Evolutionary conservation across 2,113 vertebrate species (phyloP).

Genomic region (Andinoacara biseriatus): DNA sequence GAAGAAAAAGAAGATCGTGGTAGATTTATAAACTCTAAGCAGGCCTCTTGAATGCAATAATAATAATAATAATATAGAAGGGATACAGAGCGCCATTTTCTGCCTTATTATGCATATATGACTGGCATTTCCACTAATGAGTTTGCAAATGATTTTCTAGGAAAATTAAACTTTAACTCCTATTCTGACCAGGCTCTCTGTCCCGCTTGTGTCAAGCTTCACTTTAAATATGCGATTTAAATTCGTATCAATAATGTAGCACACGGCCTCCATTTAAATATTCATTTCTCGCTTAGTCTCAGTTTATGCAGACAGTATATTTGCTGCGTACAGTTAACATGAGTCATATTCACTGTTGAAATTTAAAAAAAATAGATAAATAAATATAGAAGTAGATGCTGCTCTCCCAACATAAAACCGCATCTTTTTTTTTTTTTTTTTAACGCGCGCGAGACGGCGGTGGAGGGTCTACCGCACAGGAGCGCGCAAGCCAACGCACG

Average conservation of each 20-base stretch:
- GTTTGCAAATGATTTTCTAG: neutral
- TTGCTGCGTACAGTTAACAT: slow-evolving; percentile 18
- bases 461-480: neutral
- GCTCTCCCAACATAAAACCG: neutral
- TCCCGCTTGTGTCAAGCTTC: slow-evolving; percentile 51
- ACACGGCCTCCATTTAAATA: slow-evolving; percentile 59
- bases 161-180: slow-evolving; percentile 24
- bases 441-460: neutral
- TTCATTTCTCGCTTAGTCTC: slow-evolving; percentile 51
- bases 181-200: neutral
- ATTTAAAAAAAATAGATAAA: neutral
- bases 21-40: neutral
- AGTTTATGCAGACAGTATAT: slow-evolving; percentile 29
- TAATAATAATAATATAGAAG: neutral
- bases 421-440: slow-evolving; percentile 26
- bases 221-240: slow-evolving; percentile 60
- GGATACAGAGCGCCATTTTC: too few species aligned
- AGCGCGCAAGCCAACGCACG: neutral
- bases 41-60: neutral
- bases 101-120: neutral
- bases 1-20: neutral
- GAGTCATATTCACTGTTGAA: slow-evolving; percentile 25
- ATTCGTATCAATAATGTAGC: slow-evolving; percentile 69
- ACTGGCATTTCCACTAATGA: neutral
- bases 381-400: neutral